Base-by-base conservation (phyloP, 2,888 invertebrate species). In the Cephus pulcher region DNA sequence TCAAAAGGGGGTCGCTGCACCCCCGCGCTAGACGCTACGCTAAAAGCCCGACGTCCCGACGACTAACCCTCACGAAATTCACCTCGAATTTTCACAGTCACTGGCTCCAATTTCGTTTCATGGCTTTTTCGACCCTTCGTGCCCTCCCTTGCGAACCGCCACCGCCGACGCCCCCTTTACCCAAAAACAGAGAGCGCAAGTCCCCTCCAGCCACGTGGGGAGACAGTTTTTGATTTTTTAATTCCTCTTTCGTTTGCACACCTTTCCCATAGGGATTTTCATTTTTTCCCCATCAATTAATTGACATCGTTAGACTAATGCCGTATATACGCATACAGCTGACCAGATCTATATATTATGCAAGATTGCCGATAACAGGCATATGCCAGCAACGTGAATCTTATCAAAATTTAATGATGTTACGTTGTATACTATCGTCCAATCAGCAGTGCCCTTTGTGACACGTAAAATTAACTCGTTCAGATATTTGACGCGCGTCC, bases 81-180 rank as follows among this genome's bases (percentile, higher is more conserved):
- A 76, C 81, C 85, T 82, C 80, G 82, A 85, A 88, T 89, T 88
- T 89, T 89, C 89, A 88, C 89, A 88, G 87, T 88, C 86, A 88
- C 88, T 84, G 87, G 84, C 85, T 88, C 82, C 89, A 88, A 89
- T 89, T 86, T 88, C 88, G 84, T 86, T 84, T 81, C 73, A 37
- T 75, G 75, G 34, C 77, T 4, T 73, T 30, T n/a, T 73, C 56
- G 69, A 34, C 74, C 70, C 73, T 56, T 15, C 74, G 74, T 69
- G 70, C 35, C 68, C 12, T 9, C 78, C 30, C n/a, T n/a, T 76
- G 12, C 37, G 69, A 76, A 75, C 15, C 69, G 23, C 74, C n/a
- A 34, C 3, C 35, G 69, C 37, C 75, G 30, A 30, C 75, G 40
- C 37, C 35, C 40, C 56, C 75, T 56, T 40, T 75, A n/a, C 74